A percentile compares a stretch with the other conserved stretches of the same genome.
Conservation (phyloP, 2,797 vertebrate genomes). For the Arnoldichthys spilopterus region DNA sequence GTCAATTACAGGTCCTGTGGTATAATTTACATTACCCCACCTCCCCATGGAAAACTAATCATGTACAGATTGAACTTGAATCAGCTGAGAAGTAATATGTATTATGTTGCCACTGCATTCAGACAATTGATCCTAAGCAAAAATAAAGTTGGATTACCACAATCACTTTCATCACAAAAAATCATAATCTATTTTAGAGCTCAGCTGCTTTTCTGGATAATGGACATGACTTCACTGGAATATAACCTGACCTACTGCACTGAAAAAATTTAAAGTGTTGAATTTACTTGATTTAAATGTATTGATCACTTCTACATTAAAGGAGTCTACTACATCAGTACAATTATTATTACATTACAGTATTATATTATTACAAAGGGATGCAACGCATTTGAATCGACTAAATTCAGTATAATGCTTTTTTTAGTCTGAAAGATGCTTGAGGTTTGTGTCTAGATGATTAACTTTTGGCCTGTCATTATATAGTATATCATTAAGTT, state of each 20-base stretch:
- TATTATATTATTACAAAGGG: background rate
- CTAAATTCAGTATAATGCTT: background rate
- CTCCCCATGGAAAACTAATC: too few species aligned
- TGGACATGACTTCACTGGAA: background rate
- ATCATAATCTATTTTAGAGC: background rate
- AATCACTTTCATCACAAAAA: background rate
- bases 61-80: background rate
- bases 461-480: background rate
- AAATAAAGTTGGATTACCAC: background rate
- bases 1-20: too few species aligned
- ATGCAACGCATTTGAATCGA: background rate
- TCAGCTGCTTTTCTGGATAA: background rate
- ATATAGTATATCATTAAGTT: background rate
- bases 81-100: conserved; percentile 1
- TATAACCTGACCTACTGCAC: background rate
- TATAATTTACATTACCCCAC: too few species aligned
- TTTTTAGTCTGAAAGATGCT: background rate
- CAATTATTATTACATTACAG: too few species aligned
- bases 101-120: background rate
- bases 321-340: too few species aligned
- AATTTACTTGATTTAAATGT: background rate
- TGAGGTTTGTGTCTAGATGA: background rate
- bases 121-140: background rate
- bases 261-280: background rate
- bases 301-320: too few species aligned